A percentile compares a stretch with the other conserved stretches of the same genome.
These are phyloP conservation scores for Ericerus pela DNA, from an alignment of 1,140 invertebrate genomes.

Conservation along the genomic window DNA sequence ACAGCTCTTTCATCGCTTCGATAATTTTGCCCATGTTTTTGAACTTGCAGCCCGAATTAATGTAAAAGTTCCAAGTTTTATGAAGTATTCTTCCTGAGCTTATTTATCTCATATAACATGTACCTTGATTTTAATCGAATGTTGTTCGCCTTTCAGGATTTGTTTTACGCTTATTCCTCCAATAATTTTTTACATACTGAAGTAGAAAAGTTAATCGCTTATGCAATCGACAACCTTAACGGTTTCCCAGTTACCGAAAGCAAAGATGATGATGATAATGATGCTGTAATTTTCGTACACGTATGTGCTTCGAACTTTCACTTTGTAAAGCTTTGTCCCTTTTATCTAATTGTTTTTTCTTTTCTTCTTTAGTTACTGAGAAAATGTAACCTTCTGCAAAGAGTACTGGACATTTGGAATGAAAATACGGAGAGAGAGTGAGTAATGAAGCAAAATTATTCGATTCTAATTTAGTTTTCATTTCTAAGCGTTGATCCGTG, in stretches of 20 bases:
- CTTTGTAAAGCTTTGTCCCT: too few relatives aligned
- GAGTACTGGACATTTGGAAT: background rate
- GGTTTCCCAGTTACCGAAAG: background rate
- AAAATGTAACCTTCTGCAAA: background rate
- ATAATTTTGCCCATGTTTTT: too few relatives aligned
- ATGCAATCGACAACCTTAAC: background rate
- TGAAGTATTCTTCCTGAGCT: too few relatives aligned
- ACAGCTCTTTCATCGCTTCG: too few relatives aligned
- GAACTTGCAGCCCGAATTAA: too few relatives aligned
- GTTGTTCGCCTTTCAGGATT: background rate
- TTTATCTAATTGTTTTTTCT: background rate
- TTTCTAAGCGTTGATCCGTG: background rate
- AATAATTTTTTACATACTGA: slow-evolving; percentile 6
- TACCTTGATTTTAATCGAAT: too few relatives aligned
- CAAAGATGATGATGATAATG: slow-evolving; percentile 2
- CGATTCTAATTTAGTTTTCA: background rate
- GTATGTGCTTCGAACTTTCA: too few relatives aligned
- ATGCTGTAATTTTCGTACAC: too few relatives aligned
- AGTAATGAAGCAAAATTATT: background rate
- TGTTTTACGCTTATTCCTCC: slow-evolving; percentile 3
- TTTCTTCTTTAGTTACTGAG: background rate
- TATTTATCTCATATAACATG: too few relatives aligned
- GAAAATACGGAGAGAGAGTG: background rate
- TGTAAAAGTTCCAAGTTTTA: too few relatives aligned
- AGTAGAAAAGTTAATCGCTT: slow-evolving; percentile 1